A percentile compares a stretch with the other conserved stretches of the same genome.
phyloP scores from a whole-genome alignment of 2,113 vertebrate genomes.

The Mus pahari region DNA sequence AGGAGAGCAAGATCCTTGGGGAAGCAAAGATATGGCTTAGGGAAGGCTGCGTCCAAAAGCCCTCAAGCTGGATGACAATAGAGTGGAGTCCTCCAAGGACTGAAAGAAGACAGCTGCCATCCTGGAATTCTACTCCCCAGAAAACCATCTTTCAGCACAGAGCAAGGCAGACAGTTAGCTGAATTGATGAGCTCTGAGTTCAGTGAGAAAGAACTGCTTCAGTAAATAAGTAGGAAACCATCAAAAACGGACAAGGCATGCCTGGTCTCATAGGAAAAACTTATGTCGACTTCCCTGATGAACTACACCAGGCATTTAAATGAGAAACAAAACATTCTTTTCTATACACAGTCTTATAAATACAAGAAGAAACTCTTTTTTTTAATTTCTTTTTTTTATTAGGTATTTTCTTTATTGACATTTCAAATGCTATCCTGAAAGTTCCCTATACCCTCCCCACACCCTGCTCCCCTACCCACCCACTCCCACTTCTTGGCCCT shows the following conservation, averaged over 20 bases:
- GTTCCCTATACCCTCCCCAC: too few species aligned
- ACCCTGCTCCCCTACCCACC: too few species aligned
- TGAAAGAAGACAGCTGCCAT: conserved; percentile 35
- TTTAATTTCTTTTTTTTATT: too few species aligned
- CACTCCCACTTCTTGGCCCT: too few species aligned
- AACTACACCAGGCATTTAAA: neutral
- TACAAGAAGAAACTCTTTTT: neutral
- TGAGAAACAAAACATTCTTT: neutral
- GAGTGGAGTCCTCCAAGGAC: neutral
- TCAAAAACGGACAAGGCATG: neutral
- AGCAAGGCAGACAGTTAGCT: neutral
- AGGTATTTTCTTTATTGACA: too few species aligned
- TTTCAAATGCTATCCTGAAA: too few species aligned
- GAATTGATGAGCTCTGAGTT: neutral
- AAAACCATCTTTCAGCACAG: neutral
- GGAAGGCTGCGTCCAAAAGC: neutral
- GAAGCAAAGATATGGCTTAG: neutral
- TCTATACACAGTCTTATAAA: neutral
- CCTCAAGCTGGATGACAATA: neutral
- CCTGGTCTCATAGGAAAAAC: neutral
- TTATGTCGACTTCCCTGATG: too few species aligned
- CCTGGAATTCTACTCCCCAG: neutral
- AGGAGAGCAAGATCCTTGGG: neutral
- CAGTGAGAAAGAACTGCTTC: neutral
- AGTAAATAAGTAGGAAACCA: neutral